Conservation (phyloP, 1,140 invertebrate genomes). For the Eriosoma lanigerum region DNA sequence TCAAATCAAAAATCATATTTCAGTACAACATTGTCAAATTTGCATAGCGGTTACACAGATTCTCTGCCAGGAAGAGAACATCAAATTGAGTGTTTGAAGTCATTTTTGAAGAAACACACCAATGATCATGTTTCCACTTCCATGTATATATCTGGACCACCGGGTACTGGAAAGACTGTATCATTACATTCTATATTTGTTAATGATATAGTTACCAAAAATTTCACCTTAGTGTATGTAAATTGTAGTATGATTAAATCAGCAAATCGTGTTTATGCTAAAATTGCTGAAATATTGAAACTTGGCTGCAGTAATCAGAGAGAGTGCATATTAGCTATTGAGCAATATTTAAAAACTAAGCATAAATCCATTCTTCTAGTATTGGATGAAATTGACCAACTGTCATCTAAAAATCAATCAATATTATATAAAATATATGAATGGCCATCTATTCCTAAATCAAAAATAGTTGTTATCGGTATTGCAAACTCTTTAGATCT, state of each 20-base stretch:
- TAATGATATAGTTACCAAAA: conserved; percentile 60
- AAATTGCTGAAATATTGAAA: conserved; percentile 65
- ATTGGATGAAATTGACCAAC: conserved; percentile 96
- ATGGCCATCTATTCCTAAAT: conserved; percentile 75
- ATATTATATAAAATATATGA: conserved; percentile 92
- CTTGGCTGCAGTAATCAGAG: conserved; percentile 62
- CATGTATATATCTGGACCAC: conserved; percentile 91
- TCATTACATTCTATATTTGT: conserved; percentile 74
- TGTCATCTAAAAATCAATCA: conserved; percentile 79
- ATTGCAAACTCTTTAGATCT: conserved; percentile 96
- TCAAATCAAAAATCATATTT: conserved; percentile 4
- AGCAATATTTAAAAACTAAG: conserved; percentile 67
- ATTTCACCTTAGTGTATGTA: conserved; percentile 71
- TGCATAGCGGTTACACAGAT: conserved; percentile 71
- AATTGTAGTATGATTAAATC: conserved; percentile 82
- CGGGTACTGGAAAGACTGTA: conserved; percentile 95
- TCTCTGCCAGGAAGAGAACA: conserved; percentile 75
- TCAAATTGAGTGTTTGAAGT: conserved; percentile 70
- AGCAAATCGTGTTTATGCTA: conserved; percentile 70
- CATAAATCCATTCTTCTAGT: conserved; percentile 76
- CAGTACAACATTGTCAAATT: conserved; percentile 57
- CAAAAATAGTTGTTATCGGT: conserved; percentile 81
- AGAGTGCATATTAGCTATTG: conserved; percentile 65
- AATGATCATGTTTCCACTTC: conserved; percentile 71
- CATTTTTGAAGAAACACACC: conserved; percentile 72